Evolutionary conservation across 2,113 vertebrate genomes (phyloP), one percentile per base, ranked within the genome.

Genomic region (Kryptolebias marmoratus): DNA sequence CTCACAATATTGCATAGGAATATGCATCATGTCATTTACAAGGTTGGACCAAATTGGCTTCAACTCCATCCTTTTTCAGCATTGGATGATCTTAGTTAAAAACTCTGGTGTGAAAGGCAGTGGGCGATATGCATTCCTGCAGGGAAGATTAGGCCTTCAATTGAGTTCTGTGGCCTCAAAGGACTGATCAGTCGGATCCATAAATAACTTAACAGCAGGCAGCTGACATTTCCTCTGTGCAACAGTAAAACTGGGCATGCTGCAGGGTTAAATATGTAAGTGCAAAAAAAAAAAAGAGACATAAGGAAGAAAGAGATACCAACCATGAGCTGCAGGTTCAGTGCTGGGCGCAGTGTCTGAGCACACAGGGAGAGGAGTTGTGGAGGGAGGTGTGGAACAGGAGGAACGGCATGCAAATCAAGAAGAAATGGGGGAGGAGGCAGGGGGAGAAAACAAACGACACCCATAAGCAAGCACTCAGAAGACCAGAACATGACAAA

Each of bases 311-410:
- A 90, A 89, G 84, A 90, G 88, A 86, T 94, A 94, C 94, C 92
- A 93, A 94, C 94, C 94, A 91, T 94, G 94, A 93, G 93, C 92
- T 88, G 94, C 93, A 77, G 93, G 92, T 93, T 94, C 94, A 84
- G 93, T 90, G 91, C 92, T 93, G 92, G 93, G 92, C 86, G 89
- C 81, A 77, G 91, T 83, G 86, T 94, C 94, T 94, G 93, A 92
- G 91, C 91, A 89, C 92, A 92, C 90, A 87, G 65, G 88, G 86
- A 90, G 89, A 86, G 85, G 83, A 86, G 86, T 87, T 72, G 85
- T 76, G 81, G 81, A 87, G 88, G 90, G 92, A 88, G 88, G 86
- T 89, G 92, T 77, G 87, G 80, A 92, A 93, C 89, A 92, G 91
- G 92, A 92, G 90, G 91, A 90, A 93, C 84, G 64, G 87, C 93